Conservation (phyloP, 2,797 vertebrate species). For the Xerus rutilus region DNA sequence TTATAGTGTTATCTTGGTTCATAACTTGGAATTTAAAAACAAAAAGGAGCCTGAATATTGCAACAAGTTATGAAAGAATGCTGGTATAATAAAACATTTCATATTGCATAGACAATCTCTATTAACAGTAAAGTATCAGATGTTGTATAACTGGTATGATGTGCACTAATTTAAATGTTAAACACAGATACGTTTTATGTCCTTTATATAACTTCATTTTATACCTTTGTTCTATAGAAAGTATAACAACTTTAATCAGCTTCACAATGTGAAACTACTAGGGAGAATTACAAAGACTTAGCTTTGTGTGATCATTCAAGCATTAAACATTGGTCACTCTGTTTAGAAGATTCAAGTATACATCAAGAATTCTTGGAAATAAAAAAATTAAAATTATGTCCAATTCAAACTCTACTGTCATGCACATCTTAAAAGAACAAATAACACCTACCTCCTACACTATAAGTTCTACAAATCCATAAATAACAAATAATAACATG, state of each 20-base stretch:
- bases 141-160: not conserved
- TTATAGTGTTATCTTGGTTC: not conserved
- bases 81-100: not conserved
- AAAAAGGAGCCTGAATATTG: not conserved
- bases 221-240: not conserved
- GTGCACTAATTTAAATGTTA: not conserved
- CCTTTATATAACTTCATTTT: not conserved
- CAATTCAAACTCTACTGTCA: too few relatives aligned
- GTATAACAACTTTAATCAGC: not conserved
- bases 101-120: not conserved
- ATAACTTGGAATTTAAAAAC: not conserved
- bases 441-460: not conserved
- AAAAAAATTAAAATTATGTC: not conserved
- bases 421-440: not conserved
- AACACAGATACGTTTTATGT: not conserved
- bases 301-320: not conserved
- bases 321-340: not conserved
- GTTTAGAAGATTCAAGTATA: not conserved
- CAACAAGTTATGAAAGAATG: not conserved
- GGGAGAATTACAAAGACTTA: not conserved
- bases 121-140: not conserved
- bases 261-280: not conserved
- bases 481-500: slow-evolving; percentile 73
- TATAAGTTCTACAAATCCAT: not conserved
- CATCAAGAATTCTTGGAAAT: not conserved